A percentile compares a stretch with the other conserved stretches of the same genome.
These are phyloP conservation scores for Paradisaea rubra DNA, from an alignment of 2,113 vertebrate species.

Conservation along the genomic window DNA sequence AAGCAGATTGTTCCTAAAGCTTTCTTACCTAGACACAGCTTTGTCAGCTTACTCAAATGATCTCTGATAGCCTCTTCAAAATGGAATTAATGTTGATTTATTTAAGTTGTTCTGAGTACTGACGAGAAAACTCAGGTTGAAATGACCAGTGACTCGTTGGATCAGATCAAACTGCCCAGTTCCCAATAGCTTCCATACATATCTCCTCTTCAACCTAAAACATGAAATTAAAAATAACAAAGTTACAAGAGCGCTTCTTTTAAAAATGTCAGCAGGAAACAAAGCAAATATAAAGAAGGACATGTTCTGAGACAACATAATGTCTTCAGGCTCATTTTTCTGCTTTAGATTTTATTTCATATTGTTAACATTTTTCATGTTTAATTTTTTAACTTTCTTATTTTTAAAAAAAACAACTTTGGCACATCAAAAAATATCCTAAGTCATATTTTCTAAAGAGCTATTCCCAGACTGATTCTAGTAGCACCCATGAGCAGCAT, in stretches of 20 bases:
- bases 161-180: neutral
- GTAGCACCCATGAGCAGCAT: neutral
- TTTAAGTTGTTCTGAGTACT: neutral
- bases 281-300: neutral
- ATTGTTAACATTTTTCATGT: neutral
- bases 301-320: neutral
- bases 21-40: neutral
- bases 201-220: neutral
- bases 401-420: neutral
- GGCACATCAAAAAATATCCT: neutral
- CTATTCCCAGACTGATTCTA: neutral
- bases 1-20: neutral
- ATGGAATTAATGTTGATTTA: neutral
- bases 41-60: neutral
- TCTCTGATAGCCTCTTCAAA: neutral
- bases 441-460: neutral
- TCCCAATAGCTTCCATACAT: neutral
- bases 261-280: neutral
- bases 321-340: neutral
- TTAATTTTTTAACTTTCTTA: neutral
- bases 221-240: neutral
- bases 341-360: neutral
- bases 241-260: neutral
- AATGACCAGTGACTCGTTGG: neutral
- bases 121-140: neutral